Evolutionary conservation across 2,113 vertebrate genomes (phyloP).

Genomic region (Pollachius pollachius): DNA sequence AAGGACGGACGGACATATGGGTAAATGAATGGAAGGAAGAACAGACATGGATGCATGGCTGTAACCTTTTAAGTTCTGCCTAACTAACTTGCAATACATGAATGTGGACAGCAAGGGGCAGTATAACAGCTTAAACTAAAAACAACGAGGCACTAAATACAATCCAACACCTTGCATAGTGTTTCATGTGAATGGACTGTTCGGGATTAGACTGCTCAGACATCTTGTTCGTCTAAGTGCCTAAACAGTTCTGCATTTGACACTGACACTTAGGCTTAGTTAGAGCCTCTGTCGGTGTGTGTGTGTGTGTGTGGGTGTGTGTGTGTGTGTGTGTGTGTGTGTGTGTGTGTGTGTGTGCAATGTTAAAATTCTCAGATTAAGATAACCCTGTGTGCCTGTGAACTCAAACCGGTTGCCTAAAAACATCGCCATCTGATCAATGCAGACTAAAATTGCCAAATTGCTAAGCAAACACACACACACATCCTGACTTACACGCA

Average conservation of each 20-base stretch:
- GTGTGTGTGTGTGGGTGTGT: not conserved
- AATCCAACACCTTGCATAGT: not conserved
- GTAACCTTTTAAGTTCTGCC: too few relatives aligned
- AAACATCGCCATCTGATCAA: conserved; percentile 63
- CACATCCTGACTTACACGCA: not conserved
- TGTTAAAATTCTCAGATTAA: conserved; percentile 30
- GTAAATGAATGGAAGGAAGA: too few relatives aligned
- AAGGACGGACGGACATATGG: too few relatives aligned
- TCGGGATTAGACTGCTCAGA: conserved; percentile 2
- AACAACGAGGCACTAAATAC: too few relatives aligned
- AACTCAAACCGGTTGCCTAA: conserved; percentile 54
- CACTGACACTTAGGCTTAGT: not conserved
- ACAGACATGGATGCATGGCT: too few relatives aligned
- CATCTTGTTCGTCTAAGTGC: conserved; percentile 24
- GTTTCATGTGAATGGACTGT: not conserved
- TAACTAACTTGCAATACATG: conserved; percentile 14
- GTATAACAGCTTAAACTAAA: not conserved
- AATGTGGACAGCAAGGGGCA: conserved; percentile 40
- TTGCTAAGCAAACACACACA: conserved; percentile 10
- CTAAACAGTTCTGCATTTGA: conserved; percentile 33
- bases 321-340: conserved; percentile 38
- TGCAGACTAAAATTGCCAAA: conserved; percentile 49
- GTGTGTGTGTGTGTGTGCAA: conserved; percentile 3
- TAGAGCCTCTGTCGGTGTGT: not conserved
- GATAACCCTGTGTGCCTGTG: conserved; percentile 40